Conservation (phyloP, 2,888 invertebrate species). For the Lycia hirtaria region DNA sequence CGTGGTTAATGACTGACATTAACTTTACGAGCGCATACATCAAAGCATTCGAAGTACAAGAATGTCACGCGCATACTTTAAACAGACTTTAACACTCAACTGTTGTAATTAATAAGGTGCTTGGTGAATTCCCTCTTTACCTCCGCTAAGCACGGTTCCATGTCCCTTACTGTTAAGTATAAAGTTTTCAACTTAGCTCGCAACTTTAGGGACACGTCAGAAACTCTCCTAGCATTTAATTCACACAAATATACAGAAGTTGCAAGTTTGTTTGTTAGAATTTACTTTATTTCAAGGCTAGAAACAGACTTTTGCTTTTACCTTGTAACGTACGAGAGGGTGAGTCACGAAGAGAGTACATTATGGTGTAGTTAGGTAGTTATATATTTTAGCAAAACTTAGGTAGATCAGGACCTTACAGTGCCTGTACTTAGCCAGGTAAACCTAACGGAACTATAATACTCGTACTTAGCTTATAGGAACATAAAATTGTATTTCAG, state of each 20-base stretch:
- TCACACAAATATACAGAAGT: constrained; percentile 37
- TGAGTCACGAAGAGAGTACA: background rate
- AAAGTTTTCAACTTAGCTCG: constrained; percentile 46
- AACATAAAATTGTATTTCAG: no score
- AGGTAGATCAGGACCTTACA: no score
- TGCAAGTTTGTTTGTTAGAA: constrained; percentile 30
- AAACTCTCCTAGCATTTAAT: constrained; percentile 43
- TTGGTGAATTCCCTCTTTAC: constrained; percentile 41
- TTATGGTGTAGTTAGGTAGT: background rate
- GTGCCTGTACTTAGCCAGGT: no score
- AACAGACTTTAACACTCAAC: constrained; percentile 26
- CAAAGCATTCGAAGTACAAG: constrained; percentile 13
- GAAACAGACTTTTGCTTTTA: constrained; percentile 26
- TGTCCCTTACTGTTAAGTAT: constrained; percentile 44
- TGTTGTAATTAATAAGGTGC: constrained; percentile 41
- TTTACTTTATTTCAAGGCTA: constrained; percentile 28
- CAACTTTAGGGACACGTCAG: constrained; percentile 47
- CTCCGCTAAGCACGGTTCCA: constrained; percentile 46
- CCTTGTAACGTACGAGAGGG: background rate
- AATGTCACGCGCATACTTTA: constrained; percentile 24
- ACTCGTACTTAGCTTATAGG: no score
- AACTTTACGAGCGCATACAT: constrained; percentile 19
- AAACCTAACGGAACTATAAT: no score
- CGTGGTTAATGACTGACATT: constrained; percentile 9
- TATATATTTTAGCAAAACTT: background rate